phyloP scores from a whole-genome alignment of 1,140 invertebrate genomes.

The Penaeus japonicus region DNA sequence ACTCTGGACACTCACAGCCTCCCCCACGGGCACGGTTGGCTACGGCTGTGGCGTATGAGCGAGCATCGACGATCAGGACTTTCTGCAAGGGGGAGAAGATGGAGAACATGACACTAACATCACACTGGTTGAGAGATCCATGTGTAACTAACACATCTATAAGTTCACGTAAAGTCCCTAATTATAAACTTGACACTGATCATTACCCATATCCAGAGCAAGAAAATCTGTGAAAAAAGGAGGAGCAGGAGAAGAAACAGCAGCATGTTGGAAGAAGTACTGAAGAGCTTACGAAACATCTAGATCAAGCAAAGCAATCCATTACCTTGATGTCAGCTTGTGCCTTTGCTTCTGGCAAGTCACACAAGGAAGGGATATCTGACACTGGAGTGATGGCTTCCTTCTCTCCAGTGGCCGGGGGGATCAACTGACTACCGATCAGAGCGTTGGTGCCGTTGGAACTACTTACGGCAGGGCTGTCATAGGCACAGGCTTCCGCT shows the following conservation, averaged over 20 bases:
- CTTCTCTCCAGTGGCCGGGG: slow-evolving; percentile 34
- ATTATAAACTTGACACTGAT: background rate
- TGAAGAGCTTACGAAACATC: too few species aligned
- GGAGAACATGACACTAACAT: background rate
- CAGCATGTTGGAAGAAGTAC: too few species aligned
- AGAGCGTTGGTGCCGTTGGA: slow-evolving; percentile 10
- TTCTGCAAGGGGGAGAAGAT: slow-evolving; percentile 68
- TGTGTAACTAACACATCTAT: slow-evolving; percentile 40
- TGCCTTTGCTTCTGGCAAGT: slow-evolving; percentile 58
- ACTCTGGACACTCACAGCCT: slow-evolving; percentile 94
- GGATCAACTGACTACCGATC: background rate
- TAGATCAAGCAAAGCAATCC: background rate
- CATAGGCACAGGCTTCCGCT: slow-evolving; percentile 80
- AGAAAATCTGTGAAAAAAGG: background rate
- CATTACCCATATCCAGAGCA: background rate
- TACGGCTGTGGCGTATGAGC: slow-evolving; percentile 93
- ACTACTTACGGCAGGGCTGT: slow-evolving; percentile 63
- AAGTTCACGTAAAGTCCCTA: background rate
- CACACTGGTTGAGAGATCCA: slow-evolving; percentile 56
- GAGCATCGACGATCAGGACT: slow-evolving; percentile 92
- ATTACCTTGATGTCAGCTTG: slow-evolving; percentile 58
- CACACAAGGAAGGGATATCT: slow-evolving; percentile 55
- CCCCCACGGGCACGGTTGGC: slow-evolving; percentile 95
- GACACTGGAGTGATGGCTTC: slow-evolving; percentile 38
- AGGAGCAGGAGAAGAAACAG: background rate